Conservation (phyloP, 2,113 vertebrate species). For the Poeciliopsis retropinna region DNA sequence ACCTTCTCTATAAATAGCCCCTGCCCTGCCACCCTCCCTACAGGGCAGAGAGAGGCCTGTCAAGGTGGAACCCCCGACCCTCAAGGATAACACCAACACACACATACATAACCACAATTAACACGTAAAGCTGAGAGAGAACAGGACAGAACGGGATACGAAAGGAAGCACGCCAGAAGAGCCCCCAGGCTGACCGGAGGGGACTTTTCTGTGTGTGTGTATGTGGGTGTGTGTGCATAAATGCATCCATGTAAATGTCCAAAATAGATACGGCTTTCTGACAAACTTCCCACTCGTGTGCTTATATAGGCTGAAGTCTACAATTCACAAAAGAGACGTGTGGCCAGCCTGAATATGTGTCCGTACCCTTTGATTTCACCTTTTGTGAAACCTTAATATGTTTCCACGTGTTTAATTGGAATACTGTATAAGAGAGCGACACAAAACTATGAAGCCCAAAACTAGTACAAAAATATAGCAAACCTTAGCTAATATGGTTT, state of each 20-base stretch:
- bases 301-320: too few species aligned
- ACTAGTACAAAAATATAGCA: too few species aligned
- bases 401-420: too few species aligned
- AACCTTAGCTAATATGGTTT: too few species aligned
- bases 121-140: constrained; percentile 20
- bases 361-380: too few species aligned
- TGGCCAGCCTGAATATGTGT: too few species aligned
- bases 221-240: constrained; percentile 12
- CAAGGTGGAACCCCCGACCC: constrained; percentile 62
- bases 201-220: constrained; percentile 24
- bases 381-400: too few species aligned
- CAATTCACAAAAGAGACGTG: too few species aligned
- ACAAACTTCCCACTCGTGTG: too few species aligned
- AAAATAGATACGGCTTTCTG: constrained; percentile 16
- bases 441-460: too few species aligned
- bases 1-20: constrained; percentile 70
- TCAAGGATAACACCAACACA: constrained; percentile 28
- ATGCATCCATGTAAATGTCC: constrained; percentile 36
- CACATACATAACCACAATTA: not conserved
- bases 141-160: constrained; percentile 52
- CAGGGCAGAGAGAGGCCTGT: constrained; percentile 60
- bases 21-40: constrained; percentile 64
- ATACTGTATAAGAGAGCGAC: too few species aligned
- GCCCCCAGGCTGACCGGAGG: constrained; percentile 65
- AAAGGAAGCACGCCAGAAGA: constrained; percentile 60